These are phyloP conservation scores for Aplysina aerophoba DNA, from an alignment of 37 sponge, comb jelly and placozoan genomes.

Conservation along the genomic window DNA sequence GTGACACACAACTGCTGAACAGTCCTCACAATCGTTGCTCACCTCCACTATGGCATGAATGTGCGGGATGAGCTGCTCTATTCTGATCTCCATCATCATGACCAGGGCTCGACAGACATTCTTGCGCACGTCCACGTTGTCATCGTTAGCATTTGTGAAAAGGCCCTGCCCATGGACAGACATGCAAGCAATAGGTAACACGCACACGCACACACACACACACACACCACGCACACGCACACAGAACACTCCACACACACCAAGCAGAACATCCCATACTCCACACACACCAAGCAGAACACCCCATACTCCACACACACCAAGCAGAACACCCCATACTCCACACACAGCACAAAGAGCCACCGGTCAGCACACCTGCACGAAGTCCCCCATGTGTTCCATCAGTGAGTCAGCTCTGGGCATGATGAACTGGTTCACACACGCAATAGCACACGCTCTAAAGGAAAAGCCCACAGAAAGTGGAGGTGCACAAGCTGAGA, in stretches of 20 bases:
- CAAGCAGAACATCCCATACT: background rate
- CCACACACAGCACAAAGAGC: background rate
- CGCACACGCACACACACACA: background rate
- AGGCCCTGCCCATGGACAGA: constrained; percentile 50
- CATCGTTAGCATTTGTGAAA: constrained; percentile 81
- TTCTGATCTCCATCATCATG: constrained; percentile 94
- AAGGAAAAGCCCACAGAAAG: background rate
- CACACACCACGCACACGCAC: no score
- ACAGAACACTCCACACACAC: no score
- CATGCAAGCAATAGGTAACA: no score
- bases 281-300: background rate
- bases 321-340: no score
- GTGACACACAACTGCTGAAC: no score
- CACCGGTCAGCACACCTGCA: constrained; percentile 59
- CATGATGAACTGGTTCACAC: constrained; percentile 95
- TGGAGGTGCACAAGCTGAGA: background rate
- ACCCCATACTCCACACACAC: no score
- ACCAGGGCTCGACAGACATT: constrained; percentile 97
- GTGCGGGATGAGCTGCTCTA: constrained; percentile 84
- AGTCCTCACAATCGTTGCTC: background rate
- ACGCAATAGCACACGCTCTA: constrained; percentile 93
- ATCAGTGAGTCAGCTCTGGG: constrained; percentile 77
- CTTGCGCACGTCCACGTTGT: constrained; percentile 91
- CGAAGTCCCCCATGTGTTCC: constrained; percentile 77
- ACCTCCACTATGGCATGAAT: constrained; percentile 96